Evolutionary conservation across 2,797 vertebrate genomes (phyloP).

Genomic region (Okamejei kenojei): DNA sequence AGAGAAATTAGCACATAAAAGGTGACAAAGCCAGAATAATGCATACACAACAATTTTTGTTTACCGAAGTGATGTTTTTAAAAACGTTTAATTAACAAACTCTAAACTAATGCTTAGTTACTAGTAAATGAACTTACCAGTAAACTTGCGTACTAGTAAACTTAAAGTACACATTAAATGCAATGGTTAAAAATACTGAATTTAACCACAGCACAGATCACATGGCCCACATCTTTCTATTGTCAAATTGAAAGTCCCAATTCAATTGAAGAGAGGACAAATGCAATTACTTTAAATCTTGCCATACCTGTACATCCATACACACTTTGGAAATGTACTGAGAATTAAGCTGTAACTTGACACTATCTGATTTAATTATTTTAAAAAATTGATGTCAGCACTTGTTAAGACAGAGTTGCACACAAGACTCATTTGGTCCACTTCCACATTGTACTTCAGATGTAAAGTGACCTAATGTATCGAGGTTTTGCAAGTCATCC

Average conservation of each 20-base stretch:
- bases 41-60: not conserved
- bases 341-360: slow-evolving; percentile 23
- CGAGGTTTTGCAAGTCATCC: slow-evolving; percentile 15
- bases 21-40: not conserved
- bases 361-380: not conserved
- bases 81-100: slow-evolving; percentile 4
- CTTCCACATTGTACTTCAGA: slow-evolving; percentile 11
- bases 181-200: slow-evolving; percentile 46
- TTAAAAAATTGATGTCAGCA: not conserved
- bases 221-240: slow-evolving; percentile 44
- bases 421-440: slow-evolving; percentile 16
- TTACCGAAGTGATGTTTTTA: not conserved
- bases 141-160: slow-evolving; percentile 28
- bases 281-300: slow-evolving; percentile 69
- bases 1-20: slow-evolving; percentile 15
- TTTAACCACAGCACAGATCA: slow-evolving; percentile 45
- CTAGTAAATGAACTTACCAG: not conserved
- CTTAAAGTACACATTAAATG: slow-evolving; percentile 47
- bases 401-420: slow-evolving; percentile 35
- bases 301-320: slow-evolving; percentile 56
- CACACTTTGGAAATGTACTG: slow-evolving; percentile 6
- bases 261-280: slow-evolving; percentile 50
- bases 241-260: slow-evolving; percentile 18
- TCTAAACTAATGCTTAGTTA: slow-evolving; percentile 20
- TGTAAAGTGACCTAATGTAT: slow-evolving; percentile 29